Evolutionary conservation across 2,888 invertebrate genomes (phyloP).

Genomic region (Luperina nickerlii): DNA sequence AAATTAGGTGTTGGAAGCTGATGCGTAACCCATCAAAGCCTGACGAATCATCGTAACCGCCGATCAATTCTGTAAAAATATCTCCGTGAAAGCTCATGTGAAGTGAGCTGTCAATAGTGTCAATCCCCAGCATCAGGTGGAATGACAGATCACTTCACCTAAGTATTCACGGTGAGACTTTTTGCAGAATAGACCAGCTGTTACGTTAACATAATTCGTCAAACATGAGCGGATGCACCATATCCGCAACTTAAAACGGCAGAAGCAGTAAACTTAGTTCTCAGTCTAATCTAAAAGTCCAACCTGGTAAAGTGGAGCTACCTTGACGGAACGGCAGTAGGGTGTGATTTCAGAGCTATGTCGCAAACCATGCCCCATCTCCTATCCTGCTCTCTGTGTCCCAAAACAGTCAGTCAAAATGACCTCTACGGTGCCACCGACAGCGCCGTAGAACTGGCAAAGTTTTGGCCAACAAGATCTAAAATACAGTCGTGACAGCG

Average conservation of each 20-base stretch:
- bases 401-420: neutral
- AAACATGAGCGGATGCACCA: neutral
- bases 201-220: neutral
- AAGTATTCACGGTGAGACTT: neutral
- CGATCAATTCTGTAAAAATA: neutral
- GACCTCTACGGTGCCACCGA: neutral
- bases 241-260: neutral
- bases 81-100: neutral
- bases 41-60: neutral
- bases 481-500: neutral
- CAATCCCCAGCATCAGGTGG: neutral
- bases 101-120: neutral
- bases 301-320: neutral
- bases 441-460: neutral
- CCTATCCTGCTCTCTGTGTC: neutral
- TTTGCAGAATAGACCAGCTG: neutral
- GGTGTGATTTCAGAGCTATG: neutral
- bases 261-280: neutral
- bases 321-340: neutral
- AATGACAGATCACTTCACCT: neutral
- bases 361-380: neutral
- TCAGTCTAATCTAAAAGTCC: neutral
- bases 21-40: too few species aligned
- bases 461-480: neutral
- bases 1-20: neutral